A percentile compares a stretch with the other conserved stretches of the same genome.
These are phyloP conservation scores for Diplolepis rosae DNA, from an alignment of 2,888 invertebrate genomes.

Conservation along the genomic window DNA sequence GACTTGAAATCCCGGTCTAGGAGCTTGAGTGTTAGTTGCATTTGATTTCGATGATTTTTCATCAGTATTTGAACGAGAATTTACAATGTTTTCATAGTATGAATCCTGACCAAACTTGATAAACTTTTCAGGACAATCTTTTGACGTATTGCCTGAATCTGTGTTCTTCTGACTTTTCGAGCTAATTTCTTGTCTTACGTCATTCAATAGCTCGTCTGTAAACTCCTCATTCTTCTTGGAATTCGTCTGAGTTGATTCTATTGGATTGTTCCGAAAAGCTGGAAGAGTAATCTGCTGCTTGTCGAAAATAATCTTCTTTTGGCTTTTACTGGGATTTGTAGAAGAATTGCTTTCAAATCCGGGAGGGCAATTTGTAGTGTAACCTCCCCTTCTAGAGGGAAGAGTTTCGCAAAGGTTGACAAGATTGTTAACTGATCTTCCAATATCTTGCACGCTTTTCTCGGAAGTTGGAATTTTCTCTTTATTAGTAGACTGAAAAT, in stretches of 20 bases:
- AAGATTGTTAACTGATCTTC: background rate
- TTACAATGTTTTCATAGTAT: background rate
- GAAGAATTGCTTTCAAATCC: background rate
- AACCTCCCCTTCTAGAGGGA: background rate
- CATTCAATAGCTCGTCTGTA: background rate
- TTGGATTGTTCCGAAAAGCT: background rate
- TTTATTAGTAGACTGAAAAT: background rate
- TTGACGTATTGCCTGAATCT: background rate
- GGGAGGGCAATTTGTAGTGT: background rate
- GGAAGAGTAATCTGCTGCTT: background rate
- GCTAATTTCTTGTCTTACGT: no score
- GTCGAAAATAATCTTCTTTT: slow-evolving; percentile 2
- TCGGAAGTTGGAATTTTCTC: background rate
- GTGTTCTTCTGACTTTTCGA: background rate
- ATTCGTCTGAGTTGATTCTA: background rate
- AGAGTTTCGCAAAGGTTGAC: slow-evolving; percentile 2
- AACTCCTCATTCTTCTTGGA: background rate
- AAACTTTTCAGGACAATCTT: background rate
- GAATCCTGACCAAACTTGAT: background rate
- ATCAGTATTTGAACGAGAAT: background rate
- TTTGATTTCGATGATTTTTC: background rate
- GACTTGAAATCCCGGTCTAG: background rate
- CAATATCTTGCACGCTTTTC: no score
- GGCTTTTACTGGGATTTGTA: background rate
- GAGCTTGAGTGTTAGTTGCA: background rate